Conservation (phyloP, 1,140 invertebrate genomes). For the Sycobia sp. region DNA sequence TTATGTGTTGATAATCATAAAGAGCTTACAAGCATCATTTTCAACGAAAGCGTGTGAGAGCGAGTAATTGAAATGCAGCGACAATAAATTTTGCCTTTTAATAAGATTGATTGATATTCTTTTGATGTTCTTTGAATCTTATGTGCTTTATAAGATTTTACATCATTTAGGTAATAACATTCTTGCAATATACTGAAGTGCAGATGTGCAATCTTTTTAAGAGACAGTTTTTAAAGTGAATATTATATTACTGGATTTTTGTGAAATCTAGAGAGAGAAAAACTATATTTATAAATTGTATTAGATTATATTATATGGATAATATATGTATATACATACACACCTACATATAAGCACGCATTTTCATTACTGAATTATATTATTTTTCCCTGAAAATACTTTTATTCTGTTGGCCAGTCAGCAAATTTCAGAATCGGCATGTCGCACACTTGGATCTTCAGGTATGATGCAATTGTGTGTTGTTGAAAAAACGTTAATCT, state of each 20-base stretch:
- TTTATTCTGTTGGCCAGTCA: neutral
- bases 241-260: constrained; percentile 35
- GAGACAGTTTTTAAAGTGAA: constrained; percentile 46
- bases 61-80: too few relatives aligned
- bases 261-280: constrained; percentile 31
- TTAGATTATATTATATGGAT: constrained; percentile 42
- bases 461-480: constrained; percentile 34
- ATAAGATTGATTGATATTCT: constrained; percentile 18
- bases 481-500: too few relatives aligned
- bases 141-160: neutral
- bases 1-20: constrained; percentile 25
- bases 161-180: neutral
- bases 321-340: constrained; percentile 32
- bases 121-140: constrained; percentile 1
- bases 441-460: constrained; percentile 29
- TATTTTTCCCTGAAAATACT: neutral
- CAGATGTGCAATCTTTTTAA: constrained; percentile 53
- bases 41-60: too few relatives aligned
- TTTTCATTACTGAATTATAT: neutral
- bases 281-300: constrained; percentile 51
- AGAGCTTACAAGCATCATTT: neutral
- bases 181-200: constrained; percentile 38
- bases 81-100: constrained; percentile 11
- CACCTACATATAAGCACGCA: neutral
- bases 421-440: constrained; percentile 28